phyloP scores from a whole-genome alignment of 2,888 invertebrate species.

The Antitype chi region DNA sequence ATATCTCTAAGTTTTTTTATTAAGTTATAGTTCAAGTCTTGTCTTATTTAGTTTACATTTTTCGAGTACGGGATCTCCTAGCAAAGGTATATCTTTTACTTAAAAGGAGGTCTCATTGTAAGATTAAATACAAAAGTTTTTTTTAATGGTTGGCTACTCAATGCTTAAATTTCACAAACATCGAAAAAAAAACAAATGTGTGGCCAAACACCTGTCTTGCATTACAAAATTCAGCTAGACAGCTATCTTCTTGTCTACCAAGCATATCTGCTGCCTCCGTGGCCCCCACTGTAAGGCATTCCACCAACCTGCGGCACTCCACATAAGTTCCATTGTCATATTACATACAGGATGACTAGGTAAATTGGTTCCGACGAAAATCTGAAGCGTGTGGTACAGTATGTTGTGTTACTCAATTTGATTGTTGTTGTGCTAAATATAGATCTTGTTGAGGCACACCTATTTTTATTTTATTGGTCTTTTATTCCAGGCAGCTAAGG shows the following conservation, averaged over 20 bases:
- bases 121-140: too few species aligned
- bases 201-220: neutral
- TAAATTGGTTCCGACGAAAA: conserved; percentile 59
- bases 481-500: too few species aligned
- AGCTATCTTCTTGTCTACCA: neutral
- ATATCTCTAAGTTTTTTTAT: too few species aligned
- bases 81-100: too few species aligned
- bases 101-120: too few species aligned
- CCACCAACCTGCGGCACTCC: conserved; percentile 47
- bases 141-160: neutral
- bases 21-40: too few species aligned
- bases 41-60: too few species aligned
- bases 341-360: conserved; percentile 43
- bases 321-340: conserved; percentile 61
- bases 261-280: conserved; percentile 9
- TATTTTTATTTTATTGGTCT: too few species aligned
- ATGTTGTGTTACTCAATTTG: conserved; percentile 15
- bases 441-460: neutral
- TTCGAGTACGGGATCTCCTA: too few species aligned
- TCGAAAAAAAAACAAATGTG: neutral
- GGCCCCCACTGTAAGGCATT: conserved; percentile 58
- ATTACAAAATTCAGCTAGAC: neutral
- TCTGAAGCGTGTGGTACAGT: conserved; percentile 17
- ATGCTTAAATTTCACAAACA: too few species aligned
- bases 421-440: conserved; percentile 7